Base-by-base conservation (phyloP, 1,140 invertebrate genomes). In the Drosophila ironensis region DNA sequence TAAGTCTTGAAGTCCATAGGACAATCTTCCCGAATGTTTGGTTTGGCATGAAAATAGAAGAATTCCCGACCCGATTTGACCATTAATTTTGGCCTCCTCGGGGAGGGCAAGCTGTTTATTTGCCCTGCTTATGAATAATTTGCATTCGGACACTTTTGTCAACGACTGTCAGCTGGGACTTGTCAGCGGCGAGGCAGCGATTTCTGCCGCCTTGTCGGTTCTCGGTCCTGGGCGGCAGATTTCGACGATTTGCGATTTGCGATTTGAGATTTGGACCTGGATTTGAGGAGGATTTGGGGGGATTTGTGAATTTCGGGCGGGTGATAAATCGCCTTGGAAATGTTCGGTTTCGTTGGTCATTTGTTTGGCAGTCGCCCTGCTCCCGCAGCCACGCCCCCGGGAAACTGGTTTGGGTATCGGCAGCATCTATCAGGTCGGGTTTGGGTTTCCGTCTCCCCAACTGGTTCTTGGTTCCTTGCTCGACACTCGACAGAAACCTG, bases 101-200 rank as follows among this genome's bases (percentile, higher is more conserved):
- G 12, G 19, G 12, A 14, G 6, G n/a, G 9, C 25, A 56, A 57
- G 51, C 56, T 60, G 51, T 57, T 60, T 60, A 60, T 60, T 60
- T 60, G 56, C 37, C 19, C 37, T 60, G 51, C 51, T 60, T 60
- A 60, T 60, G 52, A 60, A 60, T 57, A 60, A 60, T 60, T 60
- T 42, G 56, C 56, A 44, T 60, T 56, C 14, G 56, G 52, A 60
- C 51, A 60, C 37, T 60, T 57, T 56, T 60, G 51, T 60, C 37
- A 57, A 33, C 51, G 35, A 40, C 38, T 20, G 52, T 44, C 40
- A 53, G 51, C 40, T 53, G 41, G 51, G 51, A 33, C 17, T 7
- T n/a, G 16, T 48, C 2, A 14, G 28, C 1, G 28, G 28, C 8
- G 6, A 33, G 30, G 5, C 11, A n/a, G n/a, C n/a, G n/a, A n/a